Base-by-base conservation (phyloP, 2,888 invertebrate genomes). In the Melieria omissa region DNA sequence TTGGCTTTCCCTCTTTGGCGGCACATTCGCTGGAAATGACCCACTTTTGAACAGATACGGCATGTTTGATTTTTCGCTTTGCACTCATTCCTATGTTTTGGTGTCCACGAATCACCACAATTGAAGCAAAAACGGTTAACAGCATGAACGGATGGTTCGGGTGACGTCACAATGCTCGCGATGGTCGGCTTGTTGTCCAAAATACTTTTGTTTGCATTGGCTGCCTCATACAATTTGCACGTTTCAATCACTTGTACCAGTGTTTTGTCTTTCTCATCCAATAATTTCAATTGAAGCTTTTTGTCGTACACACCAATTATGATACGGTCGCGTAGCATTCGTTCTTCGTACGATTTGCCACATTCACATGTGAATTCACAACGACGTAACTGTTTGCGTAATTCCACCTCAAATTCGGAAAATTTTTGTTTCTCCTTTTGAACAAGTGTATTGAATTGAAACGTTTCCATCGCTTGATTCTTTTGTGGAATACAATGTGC, bases 391-490 rank as follows among this genome's bases (percentile, higher is more conserved):
- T 75, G 75, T 61, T 41, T 76, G 1, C 76, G 75, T 5, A 76
- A 58, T 62, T 77, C 77, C 1, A 75, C 77, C 66, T 74, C 71
- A 55, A 76, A 78, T n/a, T 76, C 76, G 7, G 9, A 47, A 60
- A 78, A 74, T 55, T 71, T 9, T 62, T 78, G 75, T 9, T 72
- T 63, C 63, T 76, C 75, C 64, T 75, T 77, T 73, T 78, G 77
- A 10, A 62, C 45, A 10, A 74, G 74, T 9, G 54, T 67, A 49
- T 76, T 76, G 29, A 74, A 77, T 71, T 77, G 76, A 62, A 60
- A 76, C n/a, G 66, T 9, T 16, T 72, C 70, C 57, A 74, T 47
- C 5, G 64, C 60, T 62, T 16, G 16, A 16, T 16, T 16, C 16
- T 16, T 16, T 46, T 46, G 47, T 29, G 72, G 73, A 12, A 73